Evolutionary conservation across 2,888 invertebrate genomes (phyloP).

Genomic region (Trileptium ribeirensis): DNA sequence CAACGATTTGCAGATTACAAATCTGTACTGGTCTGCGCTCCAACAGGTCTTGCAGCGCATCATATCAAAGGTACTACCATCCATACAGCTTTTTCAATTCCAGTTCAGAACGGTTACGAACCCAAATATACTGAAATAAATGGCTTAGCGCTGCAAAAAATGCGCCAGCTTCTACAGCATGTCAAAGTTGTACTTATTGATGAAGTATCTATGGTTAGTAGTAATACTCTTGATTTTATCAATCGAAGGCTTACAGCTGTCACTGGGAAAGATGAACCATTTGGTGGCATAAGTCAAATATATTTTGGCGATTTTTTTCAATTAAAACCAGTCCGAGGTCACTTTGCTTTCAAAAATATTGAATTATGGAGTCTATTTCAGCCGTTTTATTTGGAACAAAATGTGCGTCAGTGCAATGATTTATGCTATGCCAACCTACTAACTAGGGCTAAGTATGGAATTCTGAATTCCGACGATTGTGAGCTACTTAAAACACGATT

Average conservation of each 20-base stretch:
- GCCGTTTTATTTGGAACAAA: neutral
- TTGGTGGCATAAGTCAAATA: neutral
- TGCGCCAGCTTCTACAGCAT: neutral
- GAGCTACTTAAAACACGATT: neutral
- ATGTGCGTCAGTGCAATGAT: neutral
- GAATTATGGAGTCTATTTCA: neutral
- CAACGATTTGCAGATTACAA: too few relatives aligned
- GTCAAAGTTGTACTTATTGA: neutral
- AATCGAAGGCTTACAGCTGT: neutral
- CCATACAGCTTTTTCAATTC: neutral
- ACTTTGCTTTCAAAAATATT: neutral
- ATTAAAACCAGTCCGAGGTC: neutral
- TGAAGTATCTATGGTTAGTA: neutral
- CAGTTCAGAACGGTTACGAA: constrained; percentile 10
- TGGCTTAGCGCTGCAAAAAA: neutral
- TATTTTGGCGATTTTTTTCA: neutral
- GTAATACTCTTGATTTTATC: neutral
- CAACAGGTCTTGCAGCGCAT: constrained; percentile 3
- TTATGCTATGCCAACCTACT: neutral
- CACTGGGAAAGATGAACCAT: neutral
- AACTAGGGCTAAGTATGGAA: neutral
- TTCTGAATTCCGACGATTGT: neutral
- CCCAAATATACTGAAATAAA: neutral
- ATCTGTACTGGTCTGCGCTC: neutral
- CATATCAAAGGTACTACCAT: neutral